Base-by-base conservation (phyloP, 1,140 invertebrate genomes). In the Lasaia peninsularis region DNA sequence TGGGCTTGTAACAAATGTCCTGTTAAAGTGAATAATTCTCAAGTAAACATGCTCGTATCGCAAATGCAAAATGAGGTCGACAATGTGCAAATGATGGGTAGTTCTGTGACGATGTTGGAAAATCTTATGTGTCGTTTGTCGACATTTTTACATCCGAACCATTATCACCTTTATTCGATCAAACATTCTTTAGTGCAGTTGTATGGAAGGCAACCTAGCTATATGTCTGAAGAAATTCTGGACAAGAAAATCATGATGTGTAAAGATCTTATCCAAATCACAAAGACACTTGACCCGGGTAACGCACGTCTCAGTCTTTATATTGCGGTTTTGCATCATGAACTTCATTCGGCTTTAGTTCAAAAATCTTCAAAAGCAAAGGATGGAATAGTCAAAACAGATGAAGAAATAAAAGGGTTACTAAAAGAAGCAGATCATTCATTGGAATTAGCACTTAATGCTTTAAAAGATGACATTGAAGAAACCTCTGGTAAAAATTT, bases 141-240 rank as follows among this genome's bases (percentile, higher is more conserved):
- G 18, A 92, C 91, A 18, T 91, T 95, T 65, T 82, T 96, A 35
- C 95, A 96, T 87, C 92, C 93, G 0, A 93, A 95, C 73, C 95
- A 97, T 81, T 96, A 95, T 77, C 94, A 95, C 69, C 91, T 94
- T 61, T 95, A 94, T 67, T 92, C 93, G 2, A 90, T 96, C 10
- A 94, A 94, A 67, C 96, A 97, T 80, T 94, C 94, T 0, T 80
- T 97, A 32, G 90, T 96, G 14, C 95, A 96, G 71, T 72, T 96
- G 3, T 94, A 94, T 72, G 94, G 93, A 10, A 90, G 93, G 60
- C 92, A 94, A 63, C 78, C 88, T 16, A 92, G 91, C 20, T 92
- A 92, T 65, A 84, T 90, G 53, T 83, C 89, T 0, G 86, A 91
- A 21, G 91, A 93, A 58, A 89, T 91, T 40, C 75, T 93, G 28